phyloP scores from a whole-genome alignment of 2,113 vertebrate species.

The Ascaphus truei region DNA sequence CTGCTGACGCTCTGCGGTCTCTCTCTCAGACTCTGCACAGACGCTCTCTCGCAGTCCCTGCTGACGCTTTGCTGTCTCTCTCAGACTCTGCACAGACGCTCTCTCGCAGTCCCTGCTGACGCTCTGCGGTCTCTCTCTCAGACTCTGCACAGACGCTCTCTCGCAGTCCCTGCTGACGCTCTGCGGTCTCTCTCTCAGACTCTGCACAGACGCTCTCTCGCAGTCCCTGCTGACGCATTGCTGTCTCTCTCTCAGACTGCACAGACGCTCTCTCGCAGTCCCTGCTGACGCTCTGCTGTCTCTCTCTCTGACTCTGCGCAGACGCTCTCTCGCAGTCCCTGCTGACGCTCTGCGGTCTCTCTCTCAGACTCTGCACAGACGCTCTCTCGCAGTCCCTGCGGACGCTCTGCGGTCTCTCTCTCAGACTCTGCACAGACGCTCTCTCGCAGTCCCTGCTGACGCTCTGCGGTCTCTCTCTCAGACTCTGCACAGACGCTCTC shows the following conservation, averaged over 20 bases:
- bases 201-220: background rate
- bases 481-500: background rate
- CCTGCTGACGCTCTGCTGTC: no score
- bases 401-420: background rate
- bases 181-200: fast-evolving
- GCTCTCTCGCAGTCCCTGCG: background rate
- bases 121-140: background rate
- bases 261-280: no score
- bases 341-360: background rate
- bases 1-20: no score
- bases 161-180: background rate
- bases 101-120: background rate
- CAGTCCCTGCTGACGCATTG: no score
- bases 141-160: background rate
- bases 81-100: no score
- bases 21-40: background rate
- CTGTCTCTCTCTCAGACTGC: background rate
- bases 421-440: background rate
- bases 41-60: background rate
- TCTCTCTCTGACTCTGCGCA: no score
- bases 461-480: background rate
- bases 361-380: no score
- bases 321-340: background rate
- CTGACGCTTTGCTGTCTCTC: background rate
- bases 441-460: background rate